phyloP scores from a whole-genome alignment of 2,113 vertebrate genomes.

The Callionymus lyra region DNA sequence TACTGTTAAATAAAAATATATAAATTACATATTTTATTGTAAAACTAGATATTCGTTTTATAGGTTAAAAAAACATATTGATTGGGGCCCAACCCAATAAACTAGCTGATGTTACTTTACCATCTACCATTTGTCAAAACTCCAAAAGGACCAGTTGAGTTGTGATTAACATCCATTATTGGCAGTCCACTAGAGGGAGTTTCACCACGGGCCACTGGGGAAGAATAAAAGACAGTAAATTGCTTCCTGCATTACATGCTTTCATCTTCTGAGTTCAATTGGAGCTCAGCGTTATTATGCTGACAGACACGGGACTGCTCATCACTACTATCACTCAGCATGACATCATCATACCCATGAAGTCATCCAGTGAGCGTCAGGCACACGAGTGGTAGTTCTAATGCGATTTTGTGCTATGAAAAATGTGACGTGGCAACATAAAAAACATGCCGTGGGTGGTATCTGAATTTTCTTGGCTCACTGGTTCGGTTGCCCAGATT shows the following conservation, averaged over 20 bases:
- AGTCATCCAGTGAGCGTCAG: conserved; percentile 5
- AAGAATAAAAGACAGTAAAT: conserved; percentile 22
- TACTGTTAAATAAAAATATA: too few relatives aligned
- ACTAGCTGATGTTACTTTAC: too few relatives aligned
- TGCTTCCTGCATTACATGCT: conserved; percentile 18
- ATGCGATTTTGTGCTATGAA: conserved; percentile 1
- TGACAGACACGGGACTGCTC: conserved; percentile 12
- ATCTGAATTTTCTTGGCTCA: conserved; percentile 1
- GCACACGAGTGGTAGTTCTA: too few relatives aligned
- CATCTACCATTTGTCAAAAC: too few relatives aligned
- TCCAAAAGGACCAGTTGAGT: conserved; percentile 3
- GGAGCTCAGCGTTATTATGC: conserved; percentile 6
- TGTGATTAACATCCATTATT: conserved; percentile 10
- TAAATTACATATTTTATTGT: too few relatives aligned
- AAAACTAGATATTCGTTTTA: too few relatives aligned
- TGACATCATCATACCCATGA: conserved; percentile 28
- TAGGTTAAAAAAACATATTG: too few relatives aligned
- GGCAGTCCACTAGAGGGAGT: conserved; percentile 27
- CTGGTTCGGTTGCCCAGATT: conserved; percentile 17
- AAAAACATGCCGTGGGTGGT: conserved; percentile 10
- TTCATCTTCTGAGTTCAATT: conserved; percentile 9
- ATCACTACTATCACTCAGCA: conserved; percentile 5
- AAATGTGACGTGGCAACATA: conserved; percentile 2
- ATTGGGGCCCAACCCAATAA: too few relatives aligned
- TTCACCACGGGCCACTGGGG: conserved; percentile 20